Evolutionary conservation across 2,888 invertebrate genomes (phyloP).

Genomic region (Cerastis leucographa): DNA sequence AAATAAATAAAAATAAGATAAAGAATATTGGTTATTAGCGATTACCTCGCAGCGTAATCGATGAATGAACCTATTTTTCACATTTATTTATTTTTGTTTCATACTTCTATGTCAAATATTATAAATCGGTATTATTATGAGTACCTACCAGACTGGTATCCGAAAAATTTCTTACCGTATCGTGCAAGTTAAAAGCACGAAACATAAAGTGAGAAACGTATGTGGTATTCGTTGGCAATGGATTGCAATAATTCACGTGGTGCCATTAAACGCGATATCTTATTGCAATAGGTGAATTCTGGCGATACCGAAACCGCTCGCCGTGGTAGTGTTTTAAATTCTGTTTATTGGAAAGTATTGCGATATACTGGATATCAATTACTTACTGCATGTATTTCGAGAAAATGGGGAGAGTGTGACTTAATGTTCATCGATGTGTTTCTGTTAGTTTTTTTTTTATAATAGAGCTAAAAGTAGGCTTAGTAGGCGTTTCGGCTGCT

Average conservation of each 20-base stretch:
- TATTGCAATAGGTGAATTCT: constrained; percentile 59
- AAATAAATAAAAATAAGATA: not conserved
- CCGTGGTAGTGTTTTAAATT: constrained; percentile 58
- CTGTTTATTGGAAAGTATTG: constrained; percentile 29
- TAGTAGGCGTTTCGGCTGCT: too few relatives aligned
- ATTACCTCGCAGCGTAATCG: not conserved
- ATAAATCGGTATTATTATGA: not conserved
- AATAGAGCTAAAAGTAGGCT: too few relatives aligned
- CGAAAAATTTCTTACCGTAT: constrained; percentile 30
- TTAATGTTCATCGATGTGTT: not conserved
- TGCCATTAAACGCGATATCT: constrained; percentile 60
- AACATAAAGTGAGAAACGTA: constrained; percentile 52
- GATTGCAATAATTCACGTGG: constrained; percentile 51
- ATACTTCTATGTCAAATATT: not conserved
- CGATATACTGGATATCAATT: constrained; percentile 26
- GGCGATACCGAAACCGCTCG: constrained; percentile 45
- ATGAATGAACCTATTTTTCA: not conserved
- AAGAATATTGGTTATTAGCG: too few relatives aligned
- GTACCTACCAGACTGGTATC: not conserved
- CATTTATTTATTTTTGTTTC: not conserved
- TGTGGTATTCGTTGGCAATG: constrained; percentile 62
- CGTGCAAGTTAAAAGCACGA: constrained; percentile 43
- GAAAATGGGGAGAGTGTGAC: not conserved
- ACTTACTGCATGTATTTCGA: constrained; percentile 26
- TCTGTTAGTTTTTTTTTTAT: not conserved